Evolutionary conservation across 2,113 vertebrate genomes (phyloP), one percentile per base, ranked within the genome.

Genomic region (Manacus vitellinus): DNA sequence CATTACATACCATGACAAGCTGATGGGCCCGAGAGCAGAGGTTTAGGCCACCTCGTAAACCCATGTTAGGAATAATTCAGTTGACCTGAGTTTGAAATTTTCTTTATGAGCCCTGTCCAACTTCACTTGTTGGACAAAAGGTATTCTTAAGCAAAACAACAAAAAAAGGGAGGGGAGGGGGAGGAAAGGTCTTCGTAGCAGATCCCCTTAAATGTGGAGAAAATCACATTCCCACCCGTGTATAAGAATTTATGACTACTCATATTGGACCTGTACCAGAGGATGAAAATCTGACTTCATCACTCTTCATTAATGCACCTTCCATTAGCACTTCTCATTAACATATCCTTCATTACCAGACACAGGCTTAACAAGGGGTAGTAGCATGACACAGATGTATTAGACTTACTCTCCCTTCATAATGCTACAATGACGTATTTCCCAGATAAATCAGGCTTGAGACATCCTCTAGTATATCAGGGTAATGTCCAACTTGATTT

Each of bases 111-210:
- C 22, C 47, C 39, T 67, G 13, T 74, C 22, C 28, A 81, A 52
- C 27, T 80, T 77, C 28, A 47, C 25, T 70, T 73, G 12, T 54
- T 81, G 52, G 12, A 59, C 35, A 72, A 68, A 55, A 76, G 9
- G 39, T 54, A 37, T 59, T 71, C 46, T 39, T 67, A 54, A 27
- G 70, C 25, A 85, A 76, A 66, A 58, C 7, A 56, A 89, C 14
- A 4, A 33, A 12, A 43, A 54, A 37, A 3, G 4, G 2, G 22
- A 59, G 3, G 3, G 12, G 4, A 11, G 2, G 3, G 8, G 30
- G 8, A 23, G 25, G 37, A 44, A 89, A 79, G 14, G 44, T 86
- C 25, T 83, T 88, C 10, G 25, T 70, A 79, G 30, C 17, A 79
- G 47, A 44, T 10, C n/a, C 30, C 5, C 3, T 85, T 31, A 55